Evolutionary conservation across 2,113 vertebrate species (phyloP), one percentile per base, ranked within the genome.

Genomic region (Rhineura floridana): DNA sequence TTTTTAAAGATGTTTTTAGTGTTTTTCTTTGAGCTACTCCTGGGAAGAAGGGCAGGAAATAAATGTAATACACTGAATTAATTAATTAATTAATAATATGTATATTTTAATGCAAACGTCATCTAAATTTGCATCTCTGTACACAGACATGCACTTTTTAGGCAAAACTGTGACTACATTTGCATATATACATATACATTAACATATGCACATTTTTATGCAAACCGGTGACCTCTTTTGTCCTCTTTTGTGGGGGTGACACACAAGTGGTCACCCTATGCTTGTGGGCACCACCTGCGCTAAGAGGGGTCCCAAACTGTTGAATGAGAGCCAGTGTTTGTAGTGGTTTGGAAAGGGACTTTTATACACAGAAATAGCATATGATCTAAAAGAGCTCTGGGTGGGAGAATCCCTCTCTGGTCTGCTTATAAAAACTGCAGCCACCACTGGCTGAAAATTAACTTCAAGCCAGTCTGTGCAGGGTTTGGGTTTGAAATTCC

Each of bases 401-500:
- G 67, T 48, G 55, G 84, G 84, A 44, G 73, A 30, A 46, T 33
- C 21, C 3, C 80, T 52, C 21, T 30, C 52, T 11, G 39, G 9
- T 8, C 52, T 46, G 50, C 63, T 55, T 59, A 50, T 15, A 33
- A 76, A 59, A 90, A 82, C 46, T 15, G 59, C 55, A 50, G 70
- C 70, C 19, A 1, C n/a, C 48, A 10, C 52, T 30, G 0, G n/a
- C 63, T 76, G 33, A 33, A 81, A 83, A 77, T 83, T 21, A 28
- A 75, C 62, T 39, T 55, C 42, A 17, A 70, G 81, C 70, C 85
- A 55, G 28, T 13, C 39, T 86, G 62, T 39, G 33, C 79, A 81
- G 81, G 75, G 69, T 2, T 42, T n/a, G 50, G 73, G 50, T 50
- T 33, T 90, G 65, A 79, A 90, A 90, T 84, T 63, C 65, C 62